Conservation (phyloP, 1,140 invertebrate genomes). For the Euura saliciscinereae region DNA sequence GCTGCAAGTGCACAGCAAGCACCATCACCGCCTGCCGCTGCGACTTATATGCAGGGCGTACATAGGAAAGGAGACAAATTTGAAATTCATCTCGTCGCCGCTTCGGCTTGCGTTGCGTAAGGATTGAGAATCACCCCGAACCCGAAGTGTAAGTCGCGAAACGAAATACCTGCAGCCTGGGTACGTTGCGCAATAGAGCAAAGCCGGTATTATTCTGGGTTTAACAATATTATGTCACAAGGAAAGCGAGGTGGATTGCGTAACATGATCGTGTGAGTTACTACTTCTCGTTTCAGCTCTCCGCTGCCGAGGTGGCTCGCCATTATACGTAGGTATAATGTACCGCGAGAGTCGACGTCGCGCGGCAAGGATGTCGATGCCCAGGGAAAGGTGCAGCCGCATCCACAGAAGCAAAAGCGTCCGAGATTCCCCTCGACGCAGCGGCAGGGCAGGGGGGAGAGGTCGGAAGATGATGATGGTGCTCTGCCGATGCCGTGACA, state of each 20-base stretch:
- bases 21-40: too few relatives aligned
- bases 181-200: constrained; percentile 43
- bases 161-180: constrained; percentile 44
- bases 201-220: constrained; percentile 49
- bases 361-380: constrained; percentile 14
- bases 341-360: background rate
- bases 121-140: background rate
- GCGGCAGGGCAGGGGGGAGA: background rate
- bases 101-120: too few relatives aligned
- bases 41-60: too few relatives aligned
- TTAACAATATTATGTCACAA: constrained; percentile 53
- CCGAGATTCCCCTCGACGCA: background rate
- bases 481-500: constrained; percentile 24
- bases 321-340: background rate
- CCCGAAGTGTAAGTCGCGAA: background rate
- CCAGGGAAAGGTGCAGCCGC: constrained; percentile 47
- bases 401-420: too few relatives aligned
- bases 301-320: too few relatives aligned
- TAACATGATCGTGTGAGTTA: background rate
- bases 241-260: constrained; percentile 8
- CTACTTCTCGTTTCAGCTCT: background rate
- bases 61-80: too few relatives aligned
- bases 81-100: too few relatives aligned
- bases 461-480: background rate
- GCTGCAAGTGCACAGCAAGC: too few relatives aligned